phyloP scores from a whole-genome alignment of 1,140 invertebrate species.

The Drosophila tani region DNA sequence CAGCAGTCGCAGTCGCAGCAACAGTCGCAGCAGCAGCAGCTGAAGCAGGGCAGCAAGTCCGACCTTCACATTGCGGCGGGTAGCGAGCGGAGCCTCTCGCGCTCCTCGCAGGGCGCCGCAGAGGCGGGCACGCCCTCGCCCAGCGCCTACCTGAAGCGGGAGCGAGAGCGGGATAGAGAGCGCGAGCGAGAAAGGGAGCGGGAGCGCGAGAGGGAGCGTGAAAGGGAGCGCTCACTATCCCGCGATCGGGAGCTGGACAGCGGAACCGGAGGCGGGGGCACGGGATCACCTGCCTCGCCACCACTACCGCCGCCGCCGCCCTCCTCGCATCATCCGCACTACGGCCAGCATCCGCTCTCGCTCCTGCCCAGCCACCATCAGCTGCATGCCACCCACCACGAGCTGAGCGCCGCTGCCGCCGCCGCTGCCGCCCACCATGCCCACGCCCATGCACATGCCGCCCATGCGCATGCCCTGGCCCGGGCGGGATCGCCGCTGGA shows the following conservation, averaged over 20 bases:
- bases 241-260: slow-evolving; percentile 52
- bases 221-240: slow-evolving; percentile 53
- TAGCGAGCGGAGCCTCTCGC: slow-evolving; percentile 61
- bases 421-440: slow-evolving; percentile 43
- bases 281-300: slow-evolving; percentile 32
- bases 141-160: slow-evolving; percentile 35
- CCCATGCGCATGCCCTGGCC: slow-evolving; percentile 65
- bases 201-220: slow-evolving; percentile 46
- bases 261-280: slow-evolving; percentile 9
- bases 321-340: slow-evolving; percentile 64
- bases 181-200: slow-evolving; percentile 23
- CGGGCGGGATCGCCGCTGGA: slow-evolving; percentile 76
- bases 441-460: slow-evolving; percentile 41
- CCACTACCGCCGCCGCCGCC: slow-evolving; percentile 47
- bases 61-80: slow-evolving; percentile 44
- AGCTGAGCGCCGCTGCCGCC: slow-evolving; percentile 63
- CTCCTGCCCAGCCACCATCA: slow-evolving; percentile 67
- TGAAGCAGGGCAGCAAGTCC: slow-evolving; percentile 41
- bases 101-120: slow-evolving; percentile 55
- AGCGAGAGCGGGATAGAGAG: slow-evolving; percentile 41
- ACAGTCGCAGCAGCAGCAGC: slow-evolving; percentile 26
- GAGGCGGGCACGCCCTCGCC: slow-evolving; percentile 58
- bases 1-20: slow-evolving; percentile 38
- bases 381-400: slow-evolving; percentile 68
- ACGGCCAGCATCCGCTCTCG: slow-evolving; percentile 64